A percentile compares a stretch with the other conserved stretches of the same genome.
phyloP scores from a whole-genome alignment of 2,113 vertebrate genomes.

The Neotragus moschatus region DNA sequence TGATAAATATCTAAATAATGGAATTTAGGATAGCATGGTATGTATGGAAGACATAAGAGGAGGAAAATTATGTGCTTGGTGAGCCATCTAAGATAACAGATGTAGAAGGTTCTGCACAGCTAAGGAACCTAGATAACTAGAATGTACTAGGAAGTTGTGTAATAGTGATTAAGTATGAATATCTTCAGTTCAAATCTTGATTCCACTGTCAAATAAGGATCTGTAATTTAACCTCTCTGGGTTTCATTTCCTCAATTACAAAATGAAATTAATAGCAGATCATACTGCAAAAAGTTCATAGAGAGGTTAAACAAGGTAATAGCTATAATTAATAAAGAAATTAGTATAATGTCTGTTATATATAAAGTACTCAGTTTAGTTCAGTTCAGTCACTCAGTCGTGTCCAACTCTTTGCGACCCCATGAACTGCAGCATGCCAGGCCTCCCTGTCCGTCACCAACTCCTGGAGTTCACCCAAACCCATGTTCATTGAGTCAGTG shows the following conservation, averaged over 20 bases:
- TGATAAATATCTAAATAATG: neutral
- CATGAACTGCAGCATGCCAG: too few relatives aligned
- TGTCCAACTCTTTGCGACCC: fast-evolving
- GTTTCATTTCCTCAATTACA: neutral
- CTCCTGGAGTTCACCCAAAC: too few relatives aligned
- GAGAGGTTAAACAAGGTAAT: neutral
- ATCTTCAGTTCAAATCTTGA: neutral
- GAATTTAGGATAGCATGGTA: neutral
- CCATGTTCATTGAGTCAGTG: too few relatives aligned
- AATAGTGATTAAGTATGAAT: neutral
- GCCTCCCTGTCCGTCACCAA: too few relatives aligned
- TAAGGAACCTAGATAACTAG: neutral
- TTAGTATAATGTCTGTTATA: neutral
- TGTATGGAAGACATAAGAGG: neutral
- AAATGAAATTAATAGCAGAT: neutral
- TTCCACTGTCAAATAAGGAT: neutral
- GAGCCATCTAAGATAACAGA: neutral
- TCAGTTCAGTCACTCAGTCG: too few relatives aligned
- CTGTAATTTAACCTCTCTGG: neutral
- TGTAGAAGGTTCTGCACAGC: neutral
- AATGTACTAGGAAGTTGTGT: neutral
- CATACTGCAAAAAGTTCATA: neutral
- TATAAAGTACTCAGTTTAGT: neutral
- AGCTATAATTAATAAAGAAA: neutral
- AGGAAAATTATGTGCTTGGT: neutral